Conservation (phyloP, 2,113 vertebrate species). For the Bolborhynchus lineola region DNA sequence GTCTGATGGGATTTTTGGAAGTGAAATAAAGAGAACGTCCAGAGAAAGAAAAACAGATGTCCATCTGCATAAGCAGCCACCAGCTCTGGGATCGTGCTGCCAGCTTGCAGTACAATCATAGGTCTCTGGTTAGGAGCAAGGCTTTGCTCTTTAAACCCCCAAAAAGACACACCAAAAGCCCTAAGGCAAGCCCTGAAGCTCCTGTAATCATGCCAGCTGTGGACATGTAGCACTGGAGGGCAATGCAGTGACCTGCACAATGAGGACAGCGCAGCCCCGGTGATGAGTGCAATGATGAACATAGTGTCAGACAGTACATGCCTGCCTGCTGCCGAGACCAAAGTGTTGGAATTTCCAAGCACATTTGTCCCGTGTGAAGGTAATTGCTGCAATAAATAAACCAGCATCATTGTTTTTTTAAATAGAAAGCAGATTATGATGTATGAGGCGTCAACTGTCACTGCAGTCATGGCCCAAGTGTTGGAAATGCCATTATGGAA, state of each 20-base stretch:
- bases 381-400: not conserved
- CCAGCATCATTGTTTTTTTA: not conserved
- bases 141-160: not conserved
- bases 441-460: not conserved
- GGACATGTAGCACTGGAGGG: not conserved
- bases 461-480: not conserved
- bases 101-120: not conserved
- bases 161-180: not conserved
- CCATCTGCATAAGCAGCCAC: not conserved
- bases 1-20: not conserved
- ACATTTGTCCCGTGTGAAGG: not conserved
- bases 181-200: not conserved
- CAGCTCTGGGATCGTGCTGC: accelerated
- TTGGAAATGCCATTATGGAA: constrained; percentile 33
- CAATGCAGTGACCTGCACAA: not conserved
- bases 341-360: constrained; percentile 11
- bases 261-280: accelerated
- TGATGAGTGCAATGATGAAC: not conserved
- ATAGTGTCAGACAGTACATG: not conserved
- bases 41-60: not conserved
- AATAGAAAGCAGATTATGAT: constrained; percentile 17
- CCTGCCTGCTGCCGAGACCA: accelerated
- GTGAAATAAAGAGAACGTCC: not conserved
- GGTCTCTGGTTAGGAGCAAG: not conserved
- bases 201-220: not conserved